Evolutionary conservation across 2,888 invertebrate species (phyloP).

Genomic region (Acrocyrtus sp.): DNA sequence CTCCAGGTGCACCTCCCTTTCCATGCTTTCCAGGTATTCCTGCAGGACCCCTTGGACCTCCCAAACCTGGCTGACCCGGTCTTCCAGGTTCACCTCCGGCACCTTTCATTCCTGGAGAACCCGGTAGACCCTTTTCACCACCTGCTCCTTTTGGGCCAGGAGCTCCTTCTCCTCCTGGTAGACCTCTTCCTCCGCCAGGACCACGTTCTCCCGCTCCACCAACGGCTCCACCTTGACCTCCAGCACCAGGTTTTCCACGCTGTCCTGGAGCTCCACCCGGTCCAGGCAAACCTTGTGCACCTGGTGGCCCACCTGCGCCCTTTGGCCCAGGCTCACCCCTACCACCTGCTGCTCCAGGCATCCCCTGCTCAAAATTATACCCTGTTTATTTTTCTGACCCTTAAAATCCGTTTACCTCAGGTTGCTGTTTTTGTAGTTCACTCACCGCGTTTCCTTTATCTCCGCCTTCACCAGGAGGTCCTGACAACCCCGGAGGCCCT

Average conservation of each 20-base stretch:
- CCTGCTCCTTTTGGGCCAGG: constrained; percentile 79
- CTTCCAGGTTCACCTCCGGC: neutral
- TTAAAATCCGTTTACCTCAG: no score
- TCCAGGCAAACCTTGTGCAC: neutral
- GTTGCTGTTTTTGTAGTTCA: no score
- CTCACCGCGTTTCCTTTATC: constrained; percentile 81
- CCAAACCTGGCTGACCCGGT: neutral
- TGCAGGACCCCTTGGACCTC: neutral
- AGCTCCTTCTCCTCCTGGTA: constrained; percentile 78
- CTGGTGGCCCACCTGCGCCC: neutral
- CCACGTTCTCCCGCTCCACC: constrained; percentile 81
- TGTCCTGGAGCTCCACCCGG: no score
- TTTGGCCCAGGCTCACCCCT: constrained; percentile 64
- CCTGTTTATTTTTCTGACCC: no score
- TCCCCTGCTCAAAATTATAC: constrained; percentile 66
- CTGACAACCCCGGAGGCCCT: constrained; percentile 79
- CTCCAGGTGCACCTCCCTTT: neutral
- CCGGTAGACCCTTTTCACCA: constrained; percentile 80
- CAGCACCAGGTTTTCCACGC: no score
- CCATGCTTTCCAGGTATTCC: neutral
- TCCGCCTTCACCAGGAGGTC: constrained; percentile 79
- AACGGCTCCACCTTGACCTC: constrained; percentile 82
- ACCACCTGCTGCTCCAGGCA: constrained; percentile 80
- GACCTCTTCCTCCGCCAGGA: constrained; percentile 79
- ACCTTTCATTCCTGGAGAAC: constrained; percentile 43